phyloP scores from a whole-genome alignment of 37 sponge, comb jelly and placozoan species.

The Eunapius fragilis region DNA sequence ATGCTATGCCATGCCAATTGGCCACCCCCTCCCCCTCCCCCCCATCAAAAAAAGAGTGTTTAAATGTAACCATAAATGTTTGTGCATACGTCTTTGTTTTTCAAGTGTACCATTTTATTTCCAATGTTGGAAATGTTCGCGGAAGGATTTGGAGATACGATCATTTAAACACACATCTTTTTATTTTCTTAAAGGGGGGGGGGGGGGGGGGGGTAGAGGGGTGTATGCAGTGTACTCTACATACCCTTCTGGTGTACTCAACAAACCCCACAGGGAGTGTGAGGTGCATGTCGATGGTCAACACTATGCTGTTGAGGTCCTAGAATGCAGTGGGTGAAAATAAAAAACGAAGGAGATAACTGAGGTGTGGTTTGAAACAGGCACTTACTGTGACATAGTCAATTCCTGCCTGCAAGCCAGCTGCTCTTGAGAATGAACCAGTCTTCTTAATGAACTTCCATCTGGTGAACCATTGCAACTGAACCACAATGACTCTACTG shows the following conservation, averaged over 20 bases:
- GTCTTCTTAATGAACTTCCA: conserved; percentile 36
- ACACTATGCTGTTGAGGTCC: conserved; percentile 54
- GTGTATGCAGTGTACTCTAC: not conserved
- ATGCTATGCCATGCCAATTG: no score
- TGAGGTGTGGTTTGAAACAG: not conserved
- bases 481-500: not conserved
- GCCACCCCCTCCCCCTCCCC: no score
- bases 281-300: conserved; percentile 8
- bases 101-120: no score
- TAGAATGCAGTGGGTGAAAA: not conserved
- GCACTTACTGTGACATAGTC: conserved; percentile 62
- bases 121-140: no score
- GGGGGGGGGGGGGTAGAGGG: no score
- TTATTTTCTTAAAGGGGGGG: no score
- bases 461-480: conserved; percentile 11
- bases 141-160: no score
- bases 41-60: no score
- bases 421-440: conserved; percentile 57
- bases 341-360: no score
- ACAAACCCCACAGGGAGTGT: conserved; percentile 59
- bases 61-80: no score
- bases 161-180: no score
- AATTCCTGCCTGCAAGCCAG: conserved; percentile 69
- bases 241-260: conserved; percentile 48
- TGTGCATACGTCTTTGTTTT: no score